Percentiles rank a stretch among this genome's conserved stretches.
phyloP scores from a whole-genome alignment of 2,113 vertebrate genomes.

The Siniperca knerii region DNA sequence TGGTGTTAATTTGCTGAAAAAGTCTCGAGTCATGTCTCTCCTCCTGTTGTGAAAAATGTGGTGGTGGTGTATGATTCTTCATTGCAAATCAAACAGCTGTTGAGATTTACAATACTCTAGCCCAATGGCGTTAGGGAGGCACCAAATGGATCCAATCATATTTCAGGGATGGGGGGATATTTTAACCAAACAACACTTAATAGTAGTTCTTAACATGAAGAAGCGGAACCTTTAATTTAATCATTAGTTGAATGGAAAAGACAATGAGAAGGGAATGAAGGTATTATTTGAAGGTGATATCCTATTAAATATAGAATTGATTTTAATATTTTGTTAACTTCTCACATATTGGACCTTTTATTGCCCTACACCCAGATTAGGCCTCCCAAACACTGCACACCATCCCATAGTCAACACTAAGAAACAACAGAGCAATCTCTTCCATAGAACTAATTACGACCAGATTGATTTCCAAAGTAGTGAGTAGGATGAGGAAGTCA shows the following conservation, averaged over 20 bases:
- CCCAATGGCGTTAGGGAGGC: too few species aligned
- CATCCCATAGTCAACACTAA: neutral
- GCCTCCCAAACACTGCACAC: neutral
- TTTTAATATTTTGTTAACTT: neutral
- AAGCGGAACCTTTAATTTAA: neutral
- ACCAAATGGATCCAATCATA: too few species aligned
- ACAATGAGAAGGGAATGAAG: neutral
- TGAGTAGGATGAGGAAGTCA: neutral
- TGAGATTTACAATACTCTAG: too few species aligned
- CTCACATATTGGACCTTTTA: neutral
- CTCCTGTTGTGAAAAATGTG: too few species aligned
- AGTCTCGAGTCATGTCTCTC: too few species aligned
- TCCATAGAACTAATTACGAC: conserved; percentile 34
- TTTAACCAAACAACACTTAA: neutral
- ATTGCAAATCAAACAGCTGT: too few species aligned
- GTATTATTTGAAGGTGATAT: neutral
- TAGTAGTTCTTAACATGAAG: neutral
- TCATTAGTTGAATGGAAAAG: neutral
- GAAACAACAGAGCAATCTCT: neutral
- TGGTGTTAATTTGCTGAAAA: too few species aligned
- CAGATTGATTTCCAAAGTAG: conserved; percentile 28
- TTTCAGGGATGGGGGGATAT: too few species aligned
- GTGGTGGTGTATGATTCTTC: too few species aligned
- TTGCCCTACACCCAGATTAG: neutral
- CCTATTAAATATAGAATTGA: neutral